Evolutionary conservation across 2,888 invertebrate species (phyloP).

Genomic region (Pachydiplax longipennis): DNA sequence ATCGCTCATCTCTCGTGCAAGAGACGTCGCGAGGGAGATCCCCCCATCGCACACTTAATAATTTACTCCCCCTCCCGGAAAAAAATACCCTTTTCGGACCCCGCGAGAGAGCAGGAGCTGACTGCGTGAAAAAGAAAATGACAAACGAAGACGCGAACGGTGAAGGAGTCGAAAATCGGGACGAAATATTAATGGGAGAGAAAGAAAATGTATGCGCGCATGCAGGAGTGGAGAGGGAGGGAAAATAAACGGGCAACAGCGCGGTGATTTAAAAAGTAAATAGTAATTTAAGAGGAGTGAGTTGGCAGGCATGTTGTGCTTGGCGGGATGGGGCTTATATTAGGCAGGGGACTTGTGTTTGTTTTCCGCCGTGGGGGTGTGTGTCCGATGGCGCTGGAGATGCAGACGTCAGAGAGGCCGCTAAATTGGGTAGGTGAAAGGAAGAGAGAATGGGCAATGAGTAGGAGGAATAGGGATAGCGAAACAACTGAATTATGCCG

Average conservation of each 20-base stretch:
- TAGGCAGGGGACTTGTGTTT: neutral
- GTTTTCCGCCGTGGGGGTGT: neutral
- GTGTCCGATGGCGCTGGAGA: neutral
- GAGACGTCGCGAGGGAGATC: neutral
- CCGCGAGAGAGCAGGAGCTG: neutral
- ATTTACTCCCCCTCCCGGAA: neutral
- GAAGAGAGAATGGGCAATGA: too few relatives aligned
- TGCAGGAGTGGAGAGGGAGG: neutral
- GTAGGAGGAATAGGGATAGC: neutral
- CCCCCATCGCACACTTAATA: neutral
- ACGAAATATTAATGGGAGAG: neutral
- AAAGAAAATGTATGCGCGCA: neutral
- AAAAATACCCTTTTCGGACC: neutral
- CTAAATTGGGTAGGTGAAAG: neutral
- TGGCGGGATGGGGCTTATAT: neutral
- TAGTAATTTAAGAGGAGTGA: neutral
- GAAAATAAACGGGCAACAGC: neutral
- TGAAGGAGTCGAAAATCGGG: neutral
- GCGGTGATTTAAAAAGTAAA: neutral
- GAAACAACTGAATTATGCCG: too few relatives aligned
- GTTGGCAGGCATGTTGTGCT: neutral
- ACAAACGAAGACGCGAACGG: neutral
- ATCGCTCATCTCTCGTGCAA: neutral
- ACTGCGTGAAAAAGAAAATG: neutral
- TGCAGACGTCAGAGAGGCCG: constrained; percentile 17